Evolutionary conservation across 2,797 vertebrate species (phyloP).

Genomic region (Crocidura indochinensis): DNA sequence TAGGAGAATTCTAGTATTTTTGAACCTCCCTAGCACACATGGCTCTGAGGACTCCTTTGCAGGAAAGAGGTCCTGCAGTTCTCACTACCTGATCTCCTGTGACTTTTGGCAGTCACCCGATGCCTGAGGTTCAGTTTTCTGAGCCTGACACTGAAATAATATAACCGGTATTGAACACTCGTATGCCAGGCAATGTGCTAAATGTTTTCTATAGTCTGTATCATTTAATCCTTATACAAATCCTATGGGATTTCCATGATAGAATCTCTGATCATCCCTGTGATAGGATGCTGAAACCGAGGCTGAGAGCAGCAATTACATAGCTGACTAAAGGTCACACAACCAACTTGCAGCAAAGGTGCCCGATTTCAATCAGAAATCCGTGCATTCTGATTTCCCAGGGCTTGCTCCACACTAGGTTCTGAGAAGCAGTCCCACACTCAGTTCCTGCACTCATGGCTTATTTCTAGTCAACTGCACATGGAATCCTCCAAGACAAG

Average conservation of each 20-base stretch:
- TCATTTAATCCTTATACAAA: not conserved
- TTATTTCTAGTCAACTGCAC: not conserved
- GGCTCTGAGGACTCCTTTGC: no score
- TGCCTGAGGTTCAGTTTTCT: constrained; percentile 7
- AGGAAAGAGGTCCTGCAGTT: no score
- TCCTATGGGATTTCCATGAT: not conserved
- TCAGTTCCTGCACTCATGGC: not conserved
- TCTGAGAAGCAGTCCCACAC: not conserved
- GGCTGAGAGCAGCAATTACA: not conserved
- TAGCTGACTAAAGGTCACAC: constrained; percentile 29
- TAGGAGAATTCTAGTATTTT: no score
- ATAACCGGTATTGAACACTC: not conserved
- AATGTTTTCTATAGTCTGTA: not conserved
- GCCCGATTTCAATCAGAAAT: not conserved
- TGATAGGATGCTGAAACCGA: not conserved
- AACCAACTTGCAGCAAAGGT: not conserved
- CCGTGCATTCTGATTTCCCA: not conserved
- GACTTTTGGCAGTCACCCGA: not conserved
- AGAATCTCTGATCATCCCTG: not conserved
- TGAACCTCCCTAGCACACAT: no score
- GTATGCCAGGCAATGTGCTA: not conserved
- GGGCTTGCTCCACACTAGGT: not conserved
- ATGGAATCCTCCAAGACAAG: no score
- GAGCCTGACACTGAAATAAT: not conserved
- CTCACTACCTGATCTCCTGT: not conserved